Percentiles rank a stretch among this genome's conserved stretches.
Evolutionary conservation across 1,140 invertebrate species (phyloP).

Genomic region (Tetramorium alpestre): DNA sequence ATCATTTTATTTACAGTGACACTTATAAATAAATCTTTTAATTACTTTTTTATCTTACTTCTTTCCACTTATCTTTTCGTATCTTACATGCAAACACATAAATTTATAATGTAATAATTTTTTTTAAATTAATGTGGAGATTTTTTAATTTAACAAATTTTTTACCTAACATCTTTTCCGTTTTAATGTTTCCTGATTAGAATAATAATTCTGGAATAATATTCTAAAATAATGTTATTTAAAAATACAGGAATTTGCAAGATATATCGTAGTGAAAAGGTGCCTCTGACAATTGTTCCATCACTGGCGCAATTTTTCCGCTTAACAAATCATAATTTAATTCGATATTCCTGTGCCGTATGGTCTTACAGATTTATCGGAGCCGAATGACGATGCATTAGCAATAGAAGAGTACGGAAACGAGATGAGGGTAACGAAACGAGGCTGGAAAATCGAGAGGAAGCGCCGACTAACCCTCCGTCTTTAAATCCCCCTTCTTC

Average conservation of each 20-base stretch:
- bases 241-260: not conserved
- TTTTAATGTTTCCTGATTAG: not conserved
- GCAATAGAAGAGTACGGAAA: slow-evolving; percentile 76
- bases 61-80: not conserved
- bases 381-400: slow-evolving; percentile 79
- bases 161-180: not conserved
- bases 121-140: not conserved
- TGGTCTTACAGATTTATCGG: slow-evolving; percentile 77
- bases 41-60: slow-evolving; percentile 25
- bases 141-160: not conserved
- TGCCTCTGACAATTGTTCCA: not conserved
- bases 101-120: not conserved
- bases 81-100: not conserved
- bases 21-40: slow-evolving; percentile 5
- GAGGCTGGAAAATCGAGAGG: slow-evolving; percentile 71
- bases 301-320: slow-evolving; percentile 56
- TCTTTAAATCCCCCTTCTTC: slow-evolving; percentile 58
- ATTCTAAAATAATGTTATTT: not conserved
- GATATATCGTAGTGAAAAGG: not conserved
- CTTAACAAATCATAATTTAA: slow-evolving; percentile 76
- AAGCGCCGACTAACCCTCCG: slow-evolving; percentile 39
- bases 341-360: slow-evolving; percentile 66
- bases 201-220: not conserved
- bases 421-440: slow-evolving; percentile 77
- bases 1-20: not conserved